Conservation (phyloP, 2,888 invertebrate genomes). For the Gisinianus flammeolus region DNA sequence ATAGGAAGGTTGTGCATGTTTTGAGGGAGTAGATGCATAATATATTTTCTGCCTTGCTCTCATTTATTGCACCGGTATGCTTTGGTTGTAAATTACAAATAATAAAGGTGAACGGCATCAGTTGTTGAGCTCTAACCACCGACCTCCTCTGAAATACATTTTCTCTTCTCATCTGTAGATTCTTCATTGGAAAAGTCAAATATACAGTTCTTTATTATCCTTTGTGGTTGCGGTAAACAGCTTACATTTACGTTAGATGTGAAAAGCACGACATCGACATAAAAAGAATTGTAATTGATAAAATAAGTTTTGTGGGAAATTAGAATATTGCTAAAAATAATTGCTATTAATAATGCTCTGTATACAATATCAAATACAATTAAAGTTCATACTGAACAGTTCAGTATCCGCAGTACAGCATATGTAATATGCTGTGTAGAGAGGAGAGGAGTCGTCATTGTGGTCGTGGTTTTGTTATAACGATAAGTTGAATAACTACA, state of each 20-base stretch:
- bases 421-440: too few species aligned
- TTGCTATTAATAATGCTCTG: too few species aligned
- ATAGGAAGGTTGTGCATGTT: not conserved
- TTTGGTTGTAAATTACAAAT: slow-evolving; percentile 12
- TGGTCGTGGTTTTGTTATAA: too few species aligned
- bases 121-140: not conserved
- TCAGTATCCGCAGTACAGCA: too few species aligned
- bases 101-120: slow-evolving; percentile 18
- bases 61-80: slow-evolving; percentile 9
- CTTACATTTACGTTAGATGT: not conserved
- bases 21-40: not conserved
- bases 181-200: not conserved
- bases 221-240: slow-evolving; percentile 18
- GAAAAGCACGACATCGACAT: not conserved
- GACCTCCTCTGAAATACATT: not conserved
- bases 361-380: too few species aligned
- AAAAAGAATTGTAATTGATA: not conserved
- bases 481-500: too few species aligned
- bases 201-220: slow-evolving; percentile 15
- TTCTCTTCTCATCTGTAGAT: not conserved
- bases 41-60: slow-evolving; percentile 18
- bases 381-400: too few species aligned
- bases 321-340: not conserved
- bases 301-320: not conserved
- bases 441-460: too few species aligned